Evolutionary conservation across 2,113 vertebrate genomes (phyloP).

Genomic region (Oreochromis aureus): DNA sequence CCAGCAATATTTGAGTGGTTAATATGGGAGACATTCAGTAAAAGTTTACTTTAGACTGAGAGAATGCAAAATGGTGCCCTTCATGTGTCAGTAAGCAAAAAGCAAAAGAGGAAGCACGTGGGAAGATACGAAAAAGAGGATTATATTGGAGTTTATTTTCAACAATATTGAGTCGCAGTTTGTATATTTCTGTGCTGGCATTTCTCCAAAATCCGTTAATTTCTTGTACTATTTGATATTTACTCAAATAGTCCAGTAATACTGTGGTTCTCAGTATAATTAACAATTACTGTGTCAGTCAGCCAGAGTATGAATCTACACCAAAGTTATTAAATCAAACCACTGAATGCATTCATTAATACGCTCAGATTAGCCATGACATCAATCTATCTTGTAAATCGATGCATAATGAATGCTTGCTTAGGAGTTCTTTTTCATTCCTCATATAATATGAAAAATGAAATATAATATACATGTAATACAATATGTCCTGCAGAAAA

Average conservation of each 20-base stretch:
- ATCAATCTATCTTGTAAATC: background rate
- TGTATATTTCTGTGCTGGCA: background rate
- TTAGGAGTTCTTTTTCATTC: background rate
- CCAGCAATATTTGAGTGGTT: background rate
- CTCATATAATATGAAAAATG: background rate
- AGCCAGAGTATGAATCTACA: background rate
- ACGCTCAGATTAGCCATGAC: background rate
- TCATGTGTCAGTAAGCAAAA: background rate
- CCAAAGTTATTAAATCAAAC: background rate
- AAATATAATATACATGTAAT: background rate
- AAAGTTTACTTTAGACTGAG: background rate
- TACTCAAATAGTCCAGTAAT: background rate
- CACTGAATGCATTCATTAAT: background rate
- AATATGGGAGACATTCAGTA: background rate
- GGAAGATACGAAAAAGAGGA: background rate
- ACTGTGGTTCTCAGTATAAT: background rate
- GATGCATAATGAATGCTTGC: background rate
- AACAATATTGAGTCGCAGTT: background rate
- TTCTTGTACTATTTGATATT: background rate
- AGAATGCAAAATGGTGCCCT: background rate
- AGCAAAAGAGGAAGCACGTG: background rate
- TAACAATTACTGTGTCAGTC: background rate
- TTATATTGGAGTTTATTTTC: background rate
- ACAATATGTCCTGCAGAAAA: background rate
- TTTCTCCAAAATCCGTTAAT: background rate